Evolutionary conservation across 2,797 vertebrate species (phyloP), one percentile per base, ranked within the genome.

Genomic region (Brachyalestes nurse): DNA sequence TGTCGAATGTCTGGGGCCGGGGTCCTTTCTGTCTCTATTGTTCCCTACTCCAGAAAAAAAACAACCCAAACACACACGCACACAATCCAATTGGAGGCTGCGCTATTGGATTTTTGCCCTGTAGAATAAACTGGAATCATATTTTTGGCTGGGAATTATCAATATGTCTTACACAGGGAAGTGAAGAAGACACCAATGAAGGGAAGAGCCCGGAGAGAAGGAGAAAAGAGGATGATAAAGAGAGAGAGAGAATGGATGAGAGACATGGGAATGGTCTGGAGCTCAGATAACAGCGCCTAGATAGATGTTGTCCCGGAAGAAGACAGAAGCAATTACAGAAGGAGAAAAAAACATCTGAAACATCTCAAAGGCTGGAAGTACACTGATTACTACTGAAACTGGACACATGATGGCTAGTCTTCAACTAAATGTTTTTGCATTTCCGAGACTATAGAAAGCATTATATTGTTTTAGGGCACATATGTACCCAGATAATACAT

Each of bases 121-220:
- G 95, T 96, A 96, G 93, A 97, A 98, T 98, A 96, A 96, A 97
- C 95, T 93, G 95, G 96, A 97, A 98, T 98, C 89, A 89, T 94
- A 97, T 97, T 97, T 97, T 97, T 97, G 76, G 96, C 95, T 95
- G 96, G 96, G 96, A 97, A 95, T 96, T 97, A 98, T 98, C 97
- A 97, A 98, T 98, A 98, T 95, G 96, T 97, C 96, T 96, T 93
- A 93, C 93, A 94, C 93, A 95, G 94, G 93, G 94, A 97, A 97
- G 97, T 94, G 95, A 96, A 97, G 95, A 96, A 94, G 96, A 96
- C 96, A 94, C 93, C 94, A 95, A 94, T 92, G 94, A 97, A 95
- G 93, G 94, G 93, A 93, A 96, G 94, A 93, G 76, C 93, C 94
- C 94, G 93, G 94, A 94, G 93, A 79, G 78, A 57, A 82, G 67